Base-by-base conservation (phyloP, 2,888 invertebrate species). In the Zygothrica quintamaculata region DNA sequence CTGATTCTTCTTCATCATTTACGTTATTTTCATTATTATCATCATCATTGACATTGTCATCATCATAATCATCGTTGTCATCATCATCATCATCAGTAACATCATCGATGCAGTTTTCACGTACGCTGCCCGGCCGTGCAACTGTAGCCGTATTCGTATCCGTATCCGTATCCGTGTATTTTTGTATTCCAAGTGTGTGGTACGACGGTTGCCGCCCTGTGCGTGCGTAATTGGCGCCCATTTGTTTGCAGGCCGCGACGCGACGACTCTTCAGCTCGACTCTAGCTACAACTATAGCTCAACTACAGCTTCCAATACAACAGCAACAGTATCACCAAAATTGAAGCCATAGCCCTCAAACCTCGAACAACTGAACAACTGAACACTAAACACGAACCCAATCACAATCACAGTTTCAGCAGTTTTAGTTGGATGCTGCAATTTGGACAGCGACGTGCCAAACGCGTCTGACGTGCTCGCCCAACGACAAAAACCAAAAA, bases 151-250 rank as follows among this genome's bases (percentile, higher is more conserved):
- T 62, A 51, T 61, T 64, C 67, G 65, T 66, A 56, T 58, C 57
- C 65, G 61, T 65, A 53, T 65, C 55, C 57, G 59, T 64, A 22
- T 13, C 62, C 13, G 61, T 52, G 50, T 40, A 18, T 46, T 25
- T 51, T 33, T 50, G 34, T 39, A 7, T 42, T 36, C 36, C 36
- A 36, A 36, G 16, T 44, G 43, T 43, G 46, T 37, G 43, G 43
- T 22, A 42, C 66, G 57, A 61, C 33, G 60, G 12, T 48, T 37
- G 39, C 36, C 37, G 53, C 55, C 34, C 58, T 53, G 72, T 84
- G 80, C 84, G 82, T 85, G 74, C 86, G 82, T 81, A 82, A 82
- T 82, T 82, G 81, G 79, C 79, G 77, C 65, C 81, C 84, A 81
- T 81, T 76, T 65, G 71, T 67, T 77, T 72, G 74, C 74, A 62